phyloP scores from a whole-genome alignment of 1,140 invertebrate genomes.

The Tetramorium simillimum region DNA sequence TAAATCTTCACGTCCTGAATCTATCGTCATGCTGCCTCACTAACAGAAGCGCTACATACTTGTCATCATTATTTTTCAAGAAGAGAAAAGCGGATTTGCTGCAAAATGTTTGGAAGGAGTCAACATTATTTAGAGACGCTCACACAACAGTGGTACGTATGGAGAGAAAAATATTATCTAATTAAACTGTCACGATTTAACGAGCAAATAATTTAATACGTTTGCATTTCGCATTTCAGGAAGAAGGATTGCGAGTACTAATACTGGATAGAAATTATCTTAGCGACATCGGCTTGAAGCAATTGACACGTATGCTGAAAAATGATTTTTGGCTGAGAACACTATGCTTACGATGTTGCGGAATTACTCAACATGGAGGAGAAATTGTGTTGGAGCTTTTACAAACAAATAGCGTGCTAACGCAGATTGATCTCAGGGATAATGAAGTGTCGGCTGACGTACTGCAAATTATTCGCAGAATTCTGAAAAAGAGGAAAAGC shows the following conservation, averaged over 20 bases:
- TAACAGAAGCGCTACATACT: constrained; percentile 44
- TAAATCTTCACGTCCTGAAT: constrained; percentile 55
- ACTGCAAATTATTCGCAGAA: constrained; percentile 37
- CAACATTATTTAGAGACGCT: background rate
- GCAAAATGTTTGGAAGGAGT: constrained; percentile 56
- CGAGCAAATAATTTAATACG: background rate
- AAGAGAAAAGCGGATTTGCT: constrained; percentile 63
- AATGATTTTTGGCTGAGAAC: constrained; percentile 67
- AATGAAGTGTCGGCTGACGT: constrained; percentile 63
- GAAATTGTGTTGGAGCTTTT: constrained; percentile 55
- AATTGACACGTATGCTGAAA: constrained; percentile 53
- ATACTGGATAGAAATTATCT: constrained; percentile 68
- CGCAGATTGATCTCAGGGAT: constrained; percentile 60
- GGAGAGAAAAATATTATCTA: background rate
- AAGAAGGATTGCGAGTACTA: constrained; percentile 63
- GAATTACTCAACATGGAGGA: constrained; percentile 60
- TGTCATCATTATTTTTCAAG: constrained; percentile 65
- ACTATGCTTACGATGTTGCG: constrained; percentile 65
- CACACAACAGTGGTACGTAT: background rate
- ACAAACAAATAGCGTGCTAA: constrained; percentile 58
- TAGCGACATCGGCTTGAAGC: constrained; percentile 48
- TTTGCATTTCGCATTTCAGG: constrained; percentile 40
- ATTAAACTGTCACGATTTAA: background rate
- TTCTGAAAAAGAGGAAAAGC: constrained; percentile 51
- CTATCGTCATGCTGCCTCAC: constrained; percentile 66